Percentiles rank a stretch among this genome's conserved stretches.
Evolutionary conservation across 2,113 vertebrate genomes (phyloP).

Genomic region (Paralichthys olivaceus): DNA sequence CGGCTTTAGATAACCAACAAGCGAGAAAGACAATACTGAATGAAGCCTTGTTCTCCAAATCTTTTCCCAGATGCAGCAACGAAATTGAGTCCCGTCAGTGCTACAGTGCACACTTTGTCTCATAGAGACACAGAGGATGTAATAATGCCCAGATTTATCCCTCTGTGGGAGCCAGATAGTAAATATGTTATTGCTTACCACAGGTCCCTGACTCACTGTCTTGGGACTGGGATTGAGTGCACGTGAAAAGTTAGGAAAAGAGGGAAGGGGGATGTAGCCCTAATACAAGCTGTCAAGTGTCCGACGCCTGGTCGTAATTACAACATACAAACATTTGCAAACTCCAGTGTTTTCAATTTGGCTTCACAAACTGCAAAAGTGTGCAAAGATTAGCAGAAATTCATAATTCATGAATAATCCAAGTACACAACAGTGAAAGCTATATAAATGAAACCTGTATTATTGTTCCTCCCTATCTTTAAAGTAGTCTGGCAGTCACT

Average conservation of each 20-base stretch:
- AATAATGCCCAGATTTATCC: conserved; percentile 59
- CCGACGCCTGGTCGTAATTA: not conserved
- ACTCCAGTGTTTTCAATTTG: not conserved
- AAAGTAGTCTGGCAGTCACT: not conserved
- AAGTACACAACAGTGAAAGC: no score
- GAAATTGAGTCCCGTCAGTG: conserved; percentile 24
- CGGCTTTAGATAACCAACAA: conserved; percentile 51
- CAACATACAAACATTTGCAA: not conserved
- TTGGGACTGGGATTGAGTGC: conserved; percentile 46
- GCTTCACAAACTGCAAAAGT: not conserved
- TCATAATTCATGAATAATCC: not conserved
- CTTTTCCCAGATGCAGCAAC: conserved; percentile 37
- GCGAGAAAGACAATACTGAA: conserved; percentile 46
- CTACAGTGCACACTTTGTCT: conserved; percentile 56
- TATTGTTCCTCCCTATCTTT: not conserved
- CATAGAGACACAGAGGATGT: conserved; percentile 37
- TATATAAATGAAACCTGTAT: no score
- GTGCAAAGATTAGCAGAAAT: not conserved
- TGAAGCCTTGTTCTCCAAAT: conserved; percentile 59
- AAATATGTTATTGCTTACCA: conserved; percentile 63
- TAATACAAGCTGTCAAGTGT: conserved; percentile 16
- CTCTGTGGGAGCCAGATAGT: conserved; percentile 57
- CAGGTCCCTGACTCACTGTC: conserved; percentile 41
- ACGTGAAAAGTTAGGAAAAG: conserved; percentile 12
- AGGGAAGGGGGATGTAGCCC: conserved; percentile 14